A percentile compares a stretch with the other conserved stretches of the same genome.
These are phyloP conservation scores for Monarcha castaneiventris DNA, from an alignment of 2,113 vertebrate species.

Conservation along the genomic window DNA sequence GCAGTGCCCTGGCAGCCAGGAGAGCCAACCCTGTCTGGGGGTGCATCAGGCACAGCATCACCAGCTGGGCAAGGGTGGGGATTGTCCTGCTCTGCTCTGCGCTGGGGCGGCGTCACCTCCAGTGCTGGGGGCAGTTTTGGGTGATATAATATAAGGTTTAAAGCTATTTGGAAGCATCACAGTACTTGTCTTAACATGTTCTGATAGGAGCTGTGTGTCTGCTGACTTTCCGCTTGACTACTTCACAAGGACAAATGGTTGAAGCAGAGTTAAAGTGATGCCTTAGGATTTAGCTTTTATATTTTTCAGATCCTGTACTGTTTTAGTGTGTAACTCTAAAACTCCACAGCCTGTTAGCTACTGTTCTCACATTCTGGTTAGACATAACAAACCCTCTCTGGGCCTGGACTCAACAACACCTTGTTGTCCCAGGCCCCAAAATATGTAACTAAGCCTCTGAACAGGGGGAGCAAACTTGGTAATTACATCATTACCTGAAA, in stretches of 20 bases:
- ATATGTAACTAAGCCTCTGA: background rate
- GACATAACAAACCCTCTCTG: background rate
- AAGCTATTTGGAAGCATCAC: background rate
- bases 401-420: background rate
- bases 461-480: background rate
- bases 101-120: rapidly evolving
- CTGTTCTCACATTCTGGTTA: background rate
- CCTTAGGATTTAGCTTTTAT: background rate
- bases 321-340: background rate
- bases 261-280: background rate
- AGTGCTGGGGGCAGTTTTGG: background rate
- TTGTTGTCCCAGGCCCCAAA: background rate
- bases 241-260: background rate
- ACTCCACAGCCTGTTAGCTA: background rate
- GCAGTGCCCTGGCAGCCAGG: background rate
- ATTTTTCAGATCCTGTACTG: background rate
- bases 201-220: background rate
- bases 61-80: rapidly evolving
- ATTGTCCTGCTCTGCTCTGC: background rate
- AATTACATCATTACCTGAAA: background rate
- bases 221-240: background rate
- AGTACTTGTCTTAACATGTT: background rate
- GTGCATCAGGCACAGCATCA: rapidly evolving
- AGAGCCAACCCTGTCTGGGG: background rate
- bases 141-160: background rate